Conservation (phyloP, 2,113 vertebrate species). For the Pseudonaja textilis region DNA sequence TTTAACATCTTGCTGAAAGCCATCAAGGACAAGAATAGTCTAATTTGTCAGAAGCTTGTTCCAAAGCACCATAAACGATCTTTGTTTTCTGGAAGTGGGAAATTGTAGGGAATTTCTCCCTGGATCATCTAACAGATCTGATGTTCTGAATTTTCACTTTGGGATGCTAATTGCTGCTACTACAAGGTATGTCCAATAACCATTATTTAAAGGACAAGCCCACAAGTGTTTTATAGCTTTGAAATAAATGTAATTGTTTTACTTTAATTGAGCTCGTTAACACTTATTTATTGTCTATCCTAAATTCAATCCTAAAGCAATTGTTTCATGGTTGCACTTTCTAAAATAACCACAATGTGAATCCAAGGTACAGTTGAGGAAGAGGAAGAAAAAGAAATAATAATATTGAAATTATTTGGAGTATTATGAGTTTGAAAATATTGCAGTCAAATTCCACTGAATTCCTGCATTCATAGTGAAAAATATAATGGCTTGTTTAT, state of each 20-base stretch:
- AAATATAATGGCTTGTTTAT: background rate
- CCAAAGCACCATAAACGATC: background rate
- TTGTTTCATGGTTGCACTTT: conserved; percentile 31
- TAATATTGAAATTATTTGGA: conserved; percentile 30
- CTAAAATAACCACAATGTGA: background rate
- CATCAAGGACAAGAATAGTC: background rate
- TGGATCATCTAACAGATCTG: background rate
- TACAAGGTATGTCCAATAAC: conserved; percentile 14
- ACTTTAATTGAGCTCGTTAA: conserved; percentile 9
- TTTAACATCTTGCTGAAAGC: background rate
- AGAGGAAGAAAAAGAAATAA: conserved; percentile 13
- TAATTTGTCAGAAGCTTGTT: background rate
- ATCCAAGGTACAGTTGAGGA: background rate
- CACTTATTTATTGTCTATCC: conserved; percentile 10
- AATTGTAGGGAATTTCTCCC: background rate
- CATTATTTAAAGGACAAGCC: conserved; percentile 21
- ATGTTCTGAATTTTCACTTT: background rate
- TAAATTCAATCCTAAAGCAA: conserved; percentile 32
- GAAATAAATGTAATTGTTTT: conserved; percentile 35
- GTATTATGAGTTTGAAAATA: conserved; percentile 27
- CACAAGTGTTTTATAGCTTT: conserved; percentile 27
- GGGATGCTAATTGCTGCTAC: background rate
- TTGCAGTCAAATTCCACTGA: conserved; percentile 19
- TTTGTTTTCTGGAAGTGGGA: background rate
- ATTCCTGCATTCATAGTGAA: conserved; percentile 31